Evolutionary conservation across 2,888 invertebrate genomes (phyloP).

Genomic region (Torymus tubicola): DNA sequence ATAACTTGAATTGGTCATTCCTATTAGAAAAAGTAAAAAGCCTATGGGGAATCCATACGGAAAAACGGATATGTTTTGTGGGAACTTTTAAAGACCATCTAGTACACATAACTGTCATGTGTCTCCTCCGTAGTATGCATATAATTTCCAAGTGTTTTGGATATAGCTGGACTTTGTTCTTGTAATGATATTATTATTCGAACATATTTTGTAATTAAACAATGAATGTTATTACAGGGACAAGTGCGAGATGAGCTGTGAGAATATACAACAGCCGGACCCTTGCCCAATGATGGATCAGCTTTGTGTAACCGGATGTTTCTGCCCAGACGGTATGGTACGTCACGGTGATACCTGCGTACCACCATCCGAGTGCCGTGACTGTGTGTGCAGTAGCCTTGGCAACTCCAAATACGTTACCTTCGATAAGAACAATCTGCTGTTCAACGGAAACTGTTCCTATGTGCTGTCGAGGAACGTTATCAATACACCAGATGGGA

Average conservation of each 20-base stretch:
- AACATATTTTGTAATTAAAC: no score
- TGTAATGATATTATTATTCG: no score
- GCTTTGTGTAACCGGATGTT: conserved; percentile 85
- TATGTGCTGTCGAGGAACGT: conserved; percentile 86
- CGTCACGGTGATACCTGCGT: conserved; percentile 84
- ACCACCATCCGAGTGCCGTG: conserved; percentile 84
- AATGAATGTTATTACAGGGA: conserved; percentile 59
- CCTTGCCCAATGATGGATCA: conserved; percentile 78
- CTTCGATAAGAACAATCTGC: conserved; percentile 88
- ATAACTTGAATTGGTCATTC: no score
- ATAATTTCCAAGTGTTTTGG: no score
- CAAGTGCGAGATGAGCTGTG: conserved; percentile 87
- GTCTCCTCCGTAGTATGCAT: no score
- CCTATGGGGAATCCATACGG: no score
- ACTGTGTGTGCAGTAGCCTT: conserved; percentile 85
- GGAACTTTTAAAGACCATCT: no score
- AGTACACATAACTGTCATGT: no score
- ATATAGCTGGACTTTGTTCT: no score
- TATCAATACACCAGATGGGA: conserved; percentile 69
- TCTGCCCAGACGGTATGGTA: conserved; percentile 87
- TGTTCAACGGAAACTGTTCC: conserved; percentile 89
- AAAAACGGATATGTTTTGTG: no score
- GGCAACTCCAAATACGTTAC: conserved; percentile 89
- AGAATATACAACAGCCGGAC: conserved; percentile 79
- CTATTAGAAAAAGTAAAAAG: no score